Percentiles rank a stretch among this genome's conserved stretches.
These are phyloP conservation scores for Drosophila glabriapex DNA, from an alignment of 2,888 invertebrate species.

Conservation along the genomic window DNA sequence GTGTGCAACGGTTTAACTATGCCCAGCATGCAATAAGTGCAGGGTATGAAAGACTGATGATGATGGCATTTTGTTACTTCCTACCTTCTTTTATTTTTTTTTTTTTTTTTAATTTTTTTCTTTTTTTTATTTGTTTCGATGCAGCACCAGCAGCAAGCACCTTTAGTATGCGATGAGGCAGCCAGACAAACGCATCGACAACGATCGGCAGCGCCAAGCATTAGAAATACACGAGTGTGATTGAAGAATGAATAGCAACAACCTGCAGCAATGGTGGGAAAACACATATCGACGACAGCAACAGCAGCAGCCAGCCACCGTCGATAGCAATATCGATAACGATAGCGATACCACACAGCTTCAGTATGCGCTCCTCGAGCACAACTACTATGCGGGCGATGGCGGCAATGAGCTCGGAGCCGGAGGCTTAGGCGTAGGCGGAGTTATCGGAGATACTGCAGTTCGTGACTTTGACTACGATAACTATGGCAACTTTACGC, in stretches of 20 bases:
- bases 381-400: conserved; percentile 41
- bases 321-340: conserved; percentile 52
- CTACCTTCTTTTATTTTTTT: conserved; percentile 46
- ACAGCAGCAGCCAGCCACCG: conserved; percentile 40
- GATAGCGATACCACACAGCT: conserved; percentile 54
- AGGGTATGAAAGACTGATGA: conserved; percentile 69
- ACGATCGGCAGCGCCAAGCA: conserved; percentile 59
- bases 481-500: conserved; percentile 63
- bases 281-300: conserved; percentile 77
- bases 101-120: not conserved
- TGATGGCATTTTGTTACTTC: conserved; percentile 75
- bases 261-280: conserved; percentile 83
- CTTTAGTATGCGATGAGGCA: conserved; percentile 77
- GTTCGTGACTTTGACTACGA: conserved; percentile 52
- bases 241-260: conserved; percentile 76
- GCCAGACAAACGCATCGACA: conserved; percentile 72
- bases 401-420: conserved; percentile 3
- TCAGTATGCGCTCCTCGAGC: conserved; percentile 64
- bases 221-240: conserved; percentile 35
- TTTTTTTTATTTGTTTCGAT: conserved; percentile 19
- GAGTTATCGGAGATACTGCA: conserved; percentile 10
- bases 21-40: not conserved
- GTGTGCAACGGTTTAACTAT: not conserved
- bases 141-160: conserved; percentile 59
- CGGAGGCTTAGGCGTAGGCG: conserved; percentile 1